Evolutionary conservation across 2,888 invertebrate species (phyloP).

Genomic region (Phorcus lineatus): DNA sequence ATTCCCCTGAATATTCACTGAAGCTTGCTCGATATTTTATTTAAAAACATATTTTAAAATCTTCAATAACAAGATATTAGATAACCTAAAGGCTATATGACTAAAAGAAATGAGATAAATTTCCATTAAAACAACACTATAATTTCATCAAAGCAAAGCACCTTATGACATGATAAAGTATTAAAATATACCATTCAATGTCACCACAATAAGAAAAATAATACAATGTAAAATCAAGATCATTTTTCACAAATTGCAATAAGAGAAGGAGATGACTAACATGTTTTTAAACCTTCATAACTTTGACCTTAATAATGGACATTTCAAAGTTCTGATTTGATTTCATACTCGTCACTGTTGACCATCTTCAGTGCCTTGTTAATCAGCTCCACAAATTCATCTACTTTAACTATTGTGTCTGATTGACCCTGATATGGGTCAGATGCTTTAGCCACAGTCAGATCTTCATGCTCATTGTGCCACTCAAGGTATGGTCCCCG

Average conservation of each 20-base stretch:
- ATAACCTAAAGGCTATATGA: background rate
- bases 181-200: too few species aligned
- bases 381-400: conserved; percentile 41
- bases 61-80: too few species aligned
- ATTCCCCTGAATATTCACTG: too few species aligned
- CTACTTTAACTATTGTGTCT: conserved; percentile 43
- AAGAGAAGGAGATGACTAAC: background rate
- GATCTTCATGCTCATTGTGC: conserved; percentile 45
- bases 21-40: too few species aligned
- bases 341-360: conserved; percentile 6
- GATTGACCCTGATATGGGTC: conserved; percentile 32
- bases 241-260: background rate
- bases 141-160: background rate
- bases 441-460: background rate
- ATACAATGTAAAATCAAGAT: too few species aligned
- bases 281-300: background rate
- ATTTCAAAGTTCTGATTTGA: conserved; percentile 25
- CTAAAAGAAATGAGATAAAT: background rate
- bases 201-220: too few species aligned
- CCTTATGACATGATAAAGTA: too few species aligned
- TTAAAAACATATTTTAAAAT: too few species aligned
- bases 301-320: background rate
- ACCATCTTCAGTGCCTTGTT: conserved; percentile 34
- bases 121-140: background rate
- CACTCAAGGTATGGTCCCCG: conserved; percentile 49